Base-by-base conservation (phyloP, 2,888 invertebrate species). In the Poecilus cupreus region DNA sequence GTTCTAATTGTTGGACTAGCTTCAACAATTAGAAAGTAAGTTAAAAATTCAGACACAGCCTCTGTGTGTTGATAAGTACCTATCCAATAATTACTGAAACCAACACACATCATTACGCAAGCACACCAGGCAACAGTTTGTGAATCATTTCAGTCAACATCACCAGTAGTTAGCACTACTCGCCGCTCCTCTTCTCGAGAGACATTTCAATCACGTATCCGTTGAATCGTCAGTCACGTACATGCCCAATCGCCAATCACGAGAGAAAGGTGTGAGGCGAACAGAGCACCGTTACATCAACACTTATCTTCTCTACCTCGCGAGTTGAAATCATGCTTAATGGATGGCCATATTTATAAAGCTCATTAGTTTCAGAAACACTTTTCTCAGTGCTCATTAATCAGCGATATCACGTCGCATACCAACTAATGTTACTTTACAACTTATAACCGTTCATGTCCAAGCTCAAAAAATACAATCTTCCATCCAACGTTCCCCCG, bases 331-430 rank as follows among this genome's bases (percentile, higher is more conserved):
- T 68, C 68, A 68, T 68, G 11, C 16, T 37, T 76, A 76, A 76
- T 76, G 76, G 54, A 76, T 76, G 76, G 13, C 76, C 76, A 76
- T 76, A 76, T 76, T 76, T 76, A 76, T 76, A 76, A 76, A 57
- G 76, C 57, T 76, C 76, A 76, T 76, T 76, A 54, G 76, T 76
- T 76, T 76, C 18, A 24, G 39, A 76, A 76, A 76, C 76, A 76
- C 77, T 75, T 75, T 49, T 51, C 43, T 18, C 51, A 13, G 8
- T 46, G 18, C 10, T 24, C 77, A 77, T 77, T 77, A 77, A 77
- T 77, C 64, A 77, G 46, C 24, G 22, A 43, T 77, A 60, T 60
- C 24, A 26, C 26, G 10, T 24, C 37, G 18, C 37, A 16, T 24
- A 13, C 13, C 60, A 26, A 68, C 37, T 37, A 68, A 68, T n/a